Evolutionary conservation across 2,113 vertebrate genomes (phyloP), one percentile per base, ranked within the genome.

Genomic region (Lepus americanus): DNA sequence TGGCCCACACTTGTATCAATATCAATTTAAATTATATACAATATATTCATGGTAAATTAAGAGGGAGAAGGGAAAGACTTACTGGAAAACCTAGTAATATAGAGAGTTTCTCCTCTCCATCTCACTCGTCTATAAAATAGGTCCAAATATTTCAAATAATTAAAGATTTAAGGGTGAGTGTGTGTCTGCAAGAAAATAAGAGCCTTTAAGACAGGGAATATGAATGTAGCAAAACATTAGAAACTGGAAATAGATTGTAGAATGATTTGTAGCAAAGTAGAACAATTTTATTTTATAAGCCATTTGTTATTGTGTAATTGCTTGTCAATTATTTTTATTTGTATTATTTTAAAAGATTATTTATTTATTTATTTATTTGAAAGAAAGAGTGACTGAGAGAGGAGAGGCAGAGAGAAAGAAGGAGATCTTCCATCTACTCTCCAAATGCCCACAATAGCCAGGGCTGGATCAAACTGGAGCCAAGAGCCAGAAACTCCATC

Each of bases 91-190:
- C 36, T 93, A 87, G 6, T 5, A 61, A 83, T 70, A 93, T 66
- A 80, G 12, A 89, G 4, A 87, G 64, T 85, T 91, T 78, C 6
- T 87, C 22, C 25, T 76, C 12, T 9, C 66, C 13, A 63, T 51
- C 19, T 69, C 13, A 63, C 6, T 33, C 82, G 6, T 19, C 6
- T 73, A 70, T 55, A 84, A 10, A 74, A 78, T 74, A 86, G 6
- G n/a, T 1, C 12, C 9, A 89, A 88, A 70, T 76, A 82, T 80
- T 83, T 89, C 55, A 95, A 64, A 61, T 78, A 90, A 85, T 17
- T 89, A 23, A 92, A 72, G 22, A 20, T 78, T 90, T 85, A 64
- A 67, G 5, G 11, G 7, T 81, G 16, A 69, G 7, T 59, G 20
- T 88, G 20, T 86, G 5, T 82, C 3, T 64, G 3, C 59, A 49